Percentiles rank a stretch among this genome's conserved stretches.
phyloP scores from a whole-genome alignment of 1,140 invertebrate genomes.

The Cephus cinctus region DNA sequence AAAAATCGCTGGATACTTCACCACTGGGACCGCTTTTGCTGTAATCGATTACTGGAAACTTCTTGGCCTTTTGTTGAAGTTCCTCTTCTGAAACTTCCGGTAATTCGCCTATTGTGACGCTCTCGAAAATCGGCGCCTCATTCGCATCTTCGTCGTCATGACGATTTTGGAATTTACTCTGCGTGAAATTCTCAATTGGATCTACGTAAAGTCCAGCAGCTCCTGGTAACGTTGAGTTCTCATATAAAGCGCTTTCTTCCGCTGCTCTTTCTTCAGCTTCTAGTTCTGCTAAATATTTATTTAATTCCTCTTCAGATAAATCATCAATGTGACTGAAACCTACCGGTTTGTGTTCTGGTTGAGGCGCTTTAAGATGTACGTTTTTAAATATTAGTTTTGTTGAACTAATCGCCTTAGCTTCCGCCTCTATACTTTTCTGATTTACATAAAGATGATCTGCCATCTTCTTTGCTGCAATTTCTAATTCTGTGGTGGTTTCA shows the following conservation, averaged over 20 bases:
- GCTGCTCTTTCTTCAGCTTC: conserved; percentile 50
- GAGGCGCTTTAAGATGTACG: conserved; percentile 26
- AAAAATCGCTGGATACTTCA: conserved; percentile 26
- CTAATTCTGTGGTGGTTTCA: conserved; percentile 35
- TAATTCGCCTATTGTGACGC: conserved; percentile 40
- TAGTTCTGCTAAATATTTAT: conserved; percentile 60
- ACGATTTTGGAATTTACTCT: conserved; percentile 8
- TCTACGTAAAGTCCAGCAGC: background rate
- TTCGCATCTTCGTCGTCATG: conserved; percentile 43
- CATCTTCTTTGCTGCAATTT: conserved; percentile 36
- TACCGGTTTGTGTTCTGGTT: conserved; percentile 20
- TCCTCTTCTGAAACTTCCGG: conserved; percentile 38
- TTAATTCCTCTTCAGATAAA: conserved; percentile 61
- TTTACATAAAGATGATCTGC: conserved; percentile 25
- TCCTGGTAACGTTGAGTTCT: conserved; percentile 27
- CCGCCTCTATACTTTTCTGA: conserved; percentile 10
- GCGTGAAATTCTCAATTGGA: background rate
- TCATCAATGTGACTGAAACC: conserved; percentile 51
- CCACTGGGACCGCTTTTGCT: conserved; percentile 19
- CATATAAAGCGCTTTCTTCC: conserved; percentile 27
- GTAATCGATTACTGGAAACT: conserved; percentile 43
- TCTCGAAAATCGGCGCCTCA: conserved; percentile 44
- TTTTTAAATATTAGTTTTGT: conserved; percentile 35
- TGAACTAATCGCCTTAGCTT: conserved; percentile 21
- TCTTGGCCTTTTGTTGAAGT: conserved; percentile 41